phyloP scores from a whole-genome alignment of 53 echinoderm and acorn worm genomes.

The Temnopleurus reevesii region DNA sequence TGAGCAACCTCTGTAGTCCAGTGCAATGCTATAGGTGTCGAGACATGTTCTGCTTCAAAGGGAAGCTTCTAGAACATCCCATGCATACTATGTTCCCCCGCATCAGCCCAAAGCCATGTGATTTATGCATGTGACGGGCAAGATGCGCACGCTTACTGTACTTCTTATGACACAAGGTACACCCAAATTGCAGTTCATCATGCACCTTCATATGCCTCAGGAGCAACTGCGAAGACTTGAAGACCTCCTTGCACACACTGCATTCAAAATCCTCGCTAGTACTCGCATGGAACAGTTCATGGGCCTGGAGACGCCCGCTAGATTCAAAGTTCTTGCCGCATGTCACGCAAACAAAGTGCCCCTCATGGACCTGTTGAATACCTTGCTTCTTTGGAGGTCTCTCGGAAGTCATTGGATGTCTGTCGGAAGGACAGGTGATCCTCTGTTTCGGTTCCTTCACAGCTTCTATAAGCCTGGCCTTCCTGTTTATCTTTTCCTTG shows the following conservation, averaged over 20 bases:
- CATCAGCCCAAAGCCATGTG: neutral
- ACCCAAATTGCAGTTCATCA: neutral
- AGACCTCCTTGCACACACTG: neutral
- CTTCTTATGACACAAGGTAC: neutral
- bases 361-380: neutral
- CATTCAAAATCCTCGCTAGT: conserved; percentile 1
- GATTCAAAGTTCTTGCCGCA: conserved; percentile 35
- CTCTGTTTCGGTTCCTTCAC: neutral
- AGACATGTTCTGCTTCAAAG: neutral
- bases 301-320: neutral
- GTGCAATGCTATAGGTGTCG: neutral
- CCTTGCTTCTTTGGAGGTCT: neutral
- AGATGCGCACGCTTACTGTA: neutral
- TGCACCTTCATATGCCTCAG: conserved; percentile 16
- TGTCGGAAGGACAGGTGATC: neutral
- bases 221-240: neutral
- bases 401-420: no score
- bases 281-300: conserved; percentile 28
- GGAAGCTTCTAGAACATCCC: neutral
- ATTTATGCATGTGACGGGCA: neutral
- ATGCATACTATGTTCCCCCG: neutral
- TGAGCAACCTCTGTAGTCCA: neutral
- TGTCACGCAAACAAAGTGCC: neutral
- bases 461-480: neutral
- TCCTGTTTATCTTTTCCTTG: conserved; percentile 5